Percentiles rank a stretch among this genome's conserved stretches.
Evolutionary conservation across 2,888 invertebrate genomes (phyloP).

Genomic region (Mimas tiliae): DNA sequence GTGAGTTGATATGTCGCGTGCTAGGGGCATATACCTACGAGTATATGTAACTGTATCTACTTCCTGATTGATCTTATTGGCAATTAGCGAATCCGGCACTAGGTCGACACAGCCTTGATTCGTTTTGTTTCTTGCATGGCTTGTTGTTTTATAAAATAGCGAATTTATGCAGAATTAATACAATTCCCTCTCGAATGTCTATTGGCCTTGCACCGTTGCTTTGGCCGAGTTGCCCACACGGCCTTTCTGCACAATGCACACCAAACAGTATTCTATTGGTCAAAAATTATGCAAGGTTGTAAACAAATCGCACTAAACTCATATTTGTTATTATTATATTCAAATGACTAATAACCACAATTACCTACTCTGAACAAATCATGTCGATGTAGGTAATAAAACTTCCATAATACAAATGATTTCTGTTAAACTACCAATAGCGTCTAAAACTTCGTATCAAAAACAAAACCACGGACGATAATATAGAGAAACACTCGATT

Average conservation of each 20-base stretch:
- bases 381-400: not conserved
- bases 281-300: conserved; percentile 25
- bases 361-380: not conserved
- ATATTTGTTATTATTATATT: conserved; percentile 4
- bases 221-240: conserved; percentile 48
- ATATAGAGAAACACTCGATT: conserved; percentile 38
- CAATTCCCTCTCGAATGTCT: conserved; percentile 47
- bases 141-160: conserved; percentile 39
- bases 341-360: not conserved
- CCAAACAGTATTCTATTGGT: conserved; percentile 43
- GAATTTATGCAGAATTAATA: conserved; percentile 44
- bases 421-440: not conserved
- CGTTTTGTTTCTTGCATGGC: conserved; percentile 48
- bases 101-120: conserved; percentile 46
- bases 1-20: not conserved
- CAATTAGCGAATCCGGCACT: conserved; percentile 26
- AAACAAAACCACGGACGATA: conserved; percentile 15
- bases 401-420: not conserved
- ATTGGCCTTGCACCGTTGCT: conserved; percentile 61
- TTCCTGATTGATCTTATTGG: conserved; percentile 15
- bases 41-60: not conserved
- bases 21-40: not conserved
- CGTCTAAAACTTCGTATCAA: not conserved
- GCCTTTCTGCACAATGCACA: conserved; percentile 49
- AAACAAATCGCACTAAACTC: conserved; percentile 12